These are phyloP conservation scores for Forbesichthys papilliferus DNA, from an alignment of 2,113 vertebrate species.

Conservation along the genomic window DNA sequence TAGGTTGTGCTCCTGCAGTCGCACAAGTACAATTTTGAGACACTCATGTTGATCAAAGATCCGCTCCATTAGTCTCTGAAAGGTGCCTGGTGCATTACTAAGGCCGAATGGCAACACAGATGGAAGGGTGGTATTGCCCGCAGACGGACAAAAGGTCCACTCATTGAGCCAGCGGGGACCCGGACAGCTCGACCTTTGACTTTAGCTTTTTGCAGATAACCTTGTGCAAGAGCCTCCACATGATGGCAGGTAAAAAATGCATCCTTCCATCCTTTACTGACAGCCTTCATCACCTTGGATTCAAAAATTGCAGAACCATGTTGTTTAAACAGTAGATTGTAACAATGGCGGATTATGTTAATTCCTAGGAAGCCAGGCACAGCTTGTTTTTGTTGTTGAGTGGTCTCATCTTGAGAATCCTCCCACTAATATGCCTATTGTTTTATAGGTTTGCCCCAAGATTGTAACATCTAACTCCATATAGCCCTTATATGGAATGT, in stretches of 20 bases:
- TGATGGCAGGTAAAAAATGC: not conserved
- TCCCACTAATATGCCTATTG: too few relatives aligned
- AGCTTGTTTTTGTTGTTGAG: not conserved
- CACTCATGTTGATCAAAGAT: not conserved
- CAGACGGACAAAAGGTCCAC: too few relatives aligned
- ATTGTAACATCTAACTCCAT: too few relatives aligned
- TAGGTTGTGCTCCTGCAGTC: not conserved
- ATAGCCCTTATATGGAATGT: not conserved
- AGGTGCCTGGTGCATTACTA: not conserved
- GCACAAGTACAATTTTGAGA: not conserved
- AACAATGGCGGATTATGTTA: constrained; percentile 14
- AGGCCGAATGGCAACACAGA: not conserved
- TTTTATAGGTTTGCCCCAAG: too few relatives aligned
- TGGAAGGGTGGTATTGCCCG: too few relatives aligned
- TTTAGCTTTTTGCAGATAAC: too few relatives aligned
- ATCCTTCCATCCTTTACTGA: not conserved
- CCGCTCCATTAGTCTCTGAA: constrained; percentile 1
- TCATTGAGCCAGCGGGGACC: too few relatives aligned
- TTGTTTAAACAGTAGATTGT: not conserved
- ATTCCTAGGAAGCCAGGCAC: constrained; percentile 10
- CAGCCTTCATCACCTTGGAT: not conserved
- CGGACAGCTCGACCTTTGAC: too few relatives aligned
- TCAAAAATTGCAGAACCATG: not conserved
- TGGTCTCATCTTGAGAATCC: too few relatives aligned
- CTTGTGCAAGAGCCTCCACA: not conserved